Conservation (phyloP, 2,888 invertebrate species). For the Agrochola litura region DNA sequence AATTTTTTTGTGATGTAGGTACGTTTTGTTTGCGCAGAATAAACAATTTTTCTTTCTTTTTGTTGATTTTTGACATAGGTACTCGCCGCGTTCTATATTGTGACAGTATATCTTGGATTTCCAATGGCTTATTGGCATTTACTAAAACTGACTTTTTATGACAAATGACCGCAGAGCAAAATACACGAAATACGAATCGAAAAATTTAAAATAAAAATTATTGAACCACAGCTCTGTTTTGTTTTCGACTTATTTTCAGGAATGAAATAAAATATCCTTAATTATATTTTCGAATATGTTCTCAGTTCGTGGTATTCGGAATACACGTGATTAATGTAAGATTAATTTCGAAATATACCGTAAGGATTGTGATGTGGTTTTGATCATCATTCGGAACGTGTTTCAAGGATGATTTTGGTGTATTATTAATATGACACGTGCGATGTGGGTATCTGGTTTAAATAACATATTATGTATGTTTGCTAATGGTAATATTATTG, state of each 20-base stretch:
- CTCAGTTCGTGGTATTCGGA: background rate
- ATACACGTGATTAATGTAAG: constrained; percentile 13
- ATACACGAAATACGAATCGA: background rate
- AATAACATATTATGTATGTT: constrained; percentile 7
- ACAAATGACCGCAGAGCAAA: background rate
- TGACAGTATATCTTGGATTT: background rate
- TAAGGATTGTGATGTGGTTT: constrained; percentile 24
- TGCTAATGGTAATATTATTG: background rate
- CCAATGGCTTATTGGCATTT: background rate
- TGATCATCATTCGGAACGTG: constrained; percentile 36
- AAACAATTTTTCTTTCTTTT: no score
- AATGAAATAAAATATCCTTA: background rate
- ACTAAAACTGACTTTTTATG: background rate
- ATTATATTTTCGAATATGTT: background rate
- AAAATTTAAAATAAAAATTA: background rate
- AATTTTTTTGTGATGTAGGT: no score
- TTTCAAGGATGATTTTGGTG: constrained; percentile 9
- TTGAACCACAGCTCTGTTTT: background rate
- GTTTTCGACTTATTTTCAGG: background rate
- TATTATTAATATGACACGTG: constrained; percentile 21
- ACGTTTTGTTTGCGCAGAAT: no score
- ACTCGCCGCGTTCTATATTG: background rate
- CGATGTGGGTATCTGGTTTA: background rate
- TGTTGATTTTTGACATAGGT: no score
- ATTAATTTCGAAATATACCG: constrained; percentile 23